phyloP scores from a whole-genome alignment of 1,140 invertebrate species.

The Phortica variegata region DNA sequence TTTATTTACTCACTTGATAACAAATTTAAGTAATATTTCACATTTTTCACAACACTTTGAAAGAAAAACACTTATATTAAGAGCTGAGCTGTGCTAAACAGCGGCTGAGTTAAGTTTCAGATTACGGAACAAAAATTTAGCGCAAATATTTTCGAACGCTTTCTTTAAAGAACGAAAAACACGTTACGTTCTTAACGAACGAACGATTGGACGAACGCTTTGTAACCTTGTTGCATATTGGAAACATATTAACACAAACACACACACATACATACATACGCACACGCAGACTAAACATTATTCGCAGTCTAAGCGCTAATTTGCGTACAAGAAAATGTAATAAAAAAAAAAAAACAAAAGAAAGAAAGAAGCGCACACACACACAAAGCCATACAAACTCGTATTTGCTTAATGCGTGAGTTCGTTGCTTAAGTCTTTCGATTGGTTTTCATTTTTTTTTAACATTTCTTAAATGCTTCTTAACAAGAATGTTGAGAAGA shows the following conservation, averaged over 20 bases:
- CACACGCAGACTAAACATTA: no score
- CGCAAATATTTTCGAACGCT: neutral
- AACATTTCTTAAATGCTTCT: no score
- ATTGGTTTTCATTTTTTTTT: neutral
- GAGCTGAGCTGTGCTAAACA: neutral
- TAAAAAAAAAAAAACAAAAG: neutral
- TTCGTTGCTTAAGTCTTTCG: conserved; percentile 15
- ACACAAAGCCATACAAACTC: neutral
- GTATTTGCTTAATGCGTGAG: conserved; percentile 4
- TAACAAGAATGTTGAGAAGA: no score
- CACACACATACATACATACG: no score
- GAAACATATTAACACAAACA: neutral
- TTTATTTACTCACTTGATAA: no score
- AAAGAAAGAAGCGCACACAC: neutral
- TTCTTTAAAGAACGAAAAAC: neutral
- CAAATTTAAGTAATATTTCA: neutral
- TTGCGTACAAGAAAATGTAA: neutral
- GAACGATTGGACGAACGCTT: no score
- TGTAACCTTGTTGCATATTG: neutral
- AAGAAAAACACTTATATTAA: no score
- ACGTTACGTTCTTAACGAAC: no score
- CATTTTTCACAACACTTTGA: neutral
- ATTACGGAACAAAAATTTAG: no score
- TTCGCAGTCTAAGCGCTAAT: no score
- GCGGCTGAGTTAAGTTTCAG: neutral